Percentiles rank a stretch among this genome's conserved stretches.
phyloP scores from a whole-genome alignment of 1,140 invertebrate species.

The Batillaria attramentaria region DNA sequence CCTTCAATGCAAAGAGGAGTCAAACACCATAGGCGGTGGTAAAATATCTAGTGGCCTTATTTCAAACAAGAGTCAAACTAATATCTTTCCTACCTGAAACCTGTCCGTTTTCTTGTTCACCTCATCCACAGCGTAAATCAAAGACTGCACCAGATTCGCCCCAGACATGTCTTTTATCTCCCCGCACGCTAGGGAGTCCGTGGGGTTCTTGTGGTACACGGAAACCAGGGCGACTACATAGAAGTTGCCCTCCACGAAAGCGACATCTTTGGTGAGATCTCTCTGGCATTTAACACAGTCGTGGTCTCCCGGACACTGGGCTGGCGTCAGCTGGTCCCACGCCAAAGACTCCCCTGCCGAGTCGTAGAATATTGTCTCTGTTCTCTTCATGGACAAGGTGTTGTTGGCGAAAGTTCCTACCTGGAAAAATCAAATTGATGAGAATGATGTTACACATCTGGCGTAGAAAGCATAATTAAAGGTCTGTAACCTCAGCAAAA shows the following conservation, averaged over 20 bases:
- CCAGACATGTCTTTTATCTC: neutral
- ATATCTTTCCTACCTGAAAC: too few species aligned
- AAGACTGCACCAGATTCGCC: neutral
- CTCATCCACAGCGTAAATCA: neutral
- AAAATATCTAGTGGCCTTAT: too few species aligned
- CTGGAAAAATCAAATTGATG: too few species aligned
- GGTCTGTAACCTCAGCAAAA: too few species aligned
- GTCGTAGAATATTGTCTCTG: neutral
- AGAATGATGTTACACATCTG: too few species aligned
- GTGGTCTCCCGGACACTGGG: constrained; percentile 2
- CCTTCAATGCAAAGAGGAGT: too few species aligned
- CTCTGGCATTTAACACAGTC: constrained; percentile 14
- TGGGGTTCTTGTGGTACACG: neutral
- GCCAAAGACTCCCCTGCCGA: neutral
- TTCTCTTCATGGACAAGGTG: too few species aligned
- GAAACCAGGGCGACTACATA: neutral
- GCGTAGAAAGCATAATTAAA: too few species aligned
- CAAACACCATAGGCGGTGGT: neutral
- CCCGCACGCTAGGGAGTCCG: neutral
- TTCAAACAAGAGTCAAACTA: too few species aligned
- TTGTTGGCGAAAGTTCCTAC: too few species aligned
- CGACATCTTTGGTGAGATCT: constrained; percentile 8
- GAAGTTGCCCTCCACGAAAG: constrained; percentile 18
- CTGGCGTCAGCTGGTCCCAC: neutral
- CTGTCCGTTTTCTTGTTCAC: neutral